Base-by-base conservation (phyloP, 2,113 vertebrate genomes). In the Ceyx margarethae region DNA sequence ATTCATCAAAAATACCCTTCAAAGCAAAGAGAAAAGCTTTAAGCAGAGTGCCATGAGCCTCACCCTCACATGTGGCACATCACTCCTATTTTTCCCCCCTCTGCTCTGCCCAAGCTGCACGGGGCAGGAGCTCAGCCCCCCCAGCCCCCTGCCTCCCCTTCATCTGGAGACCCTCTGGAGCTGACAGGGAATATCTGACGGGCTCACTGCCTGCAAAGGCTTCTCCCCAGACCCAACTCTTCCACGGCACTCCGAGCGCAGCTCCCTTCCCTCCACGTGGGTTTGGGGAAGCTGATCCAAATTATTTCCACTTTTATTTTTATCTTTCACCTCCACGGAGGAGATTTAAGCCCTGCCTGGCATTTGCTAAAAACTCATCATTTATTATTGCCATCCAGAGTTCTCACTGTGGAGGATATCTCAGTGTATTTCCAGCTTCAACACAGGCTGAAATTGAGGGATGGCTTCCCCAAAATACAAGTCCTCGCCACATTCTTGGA, bases 1-100 rank as follows among this genome's bases (percentile, higher is more conserved):
- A 95, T 95, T 95, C 69, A 90, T 83, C 65, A 94, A 67, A 85
- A 95, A 62, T 5, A 37, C 67, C 69, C 76, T 89, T 94, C 74
- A 72, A 76, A 92, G 81, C n/a, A 35, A 68, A 13, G 23, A 40
- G 15, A 25, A 13, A 26, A 7, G 28, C 73, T 40, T 20, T 29
- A 37, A 37, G 37, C 37, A 37, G 37, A 37, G 37, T 37, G 37
- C 37, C 37, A 37, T 37, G 37, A 37, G 10, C 37, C 75, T 33
- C 14, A 5, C 58, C 71, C 15, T 62, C 1, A 0, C 28, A 3
- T 20, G 80, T 3, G 1, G 22, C 42, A 26, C 3, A 0, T 65
- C 85, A 37, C 37, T 37, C 37, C 37, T 10, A 37, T 37, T 81
- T 50, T 50, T 28, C 81, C 33, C 12, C 6, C 43, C 37, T 53